Conservation (phyloP, 1,140 invertebrate genomes). For the Orchesella cincta region DNA sequence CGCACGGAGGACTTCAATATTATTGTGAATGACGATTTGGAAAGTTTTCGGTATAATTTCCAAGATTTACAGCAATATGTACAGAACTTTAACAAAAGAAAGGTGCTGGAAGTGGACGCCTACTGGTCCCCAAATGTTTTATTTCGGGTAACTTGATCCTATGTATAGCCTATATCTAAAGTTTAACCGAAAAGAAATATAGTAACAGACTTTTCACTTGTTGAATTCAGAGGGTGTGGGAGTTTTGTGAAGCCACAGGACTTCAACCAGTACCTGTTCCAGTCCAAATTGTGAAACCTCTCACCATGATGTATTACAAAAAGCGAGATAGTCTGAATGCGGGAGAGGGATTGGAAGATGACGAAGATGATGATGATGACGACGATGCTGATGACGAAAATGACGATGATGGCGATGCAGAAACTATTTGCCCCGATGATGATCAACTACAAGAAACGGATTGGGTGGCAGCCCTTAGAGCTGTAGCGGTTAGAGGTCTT, state of each 20-base stretch:
- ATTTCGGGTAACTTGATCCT: conserved; percentile 31
- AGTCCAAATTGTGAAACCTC: conserved; percentile 15
- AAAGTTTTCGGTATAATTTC: conserved; percentile 27
- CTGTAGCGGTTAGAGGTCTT: conserved; percentile 14
- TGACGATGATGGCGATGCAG: not conserved
- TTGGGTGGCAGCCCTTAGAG: conserved; percentile 36
- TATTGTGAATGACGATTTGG: conserved; percentile 37
- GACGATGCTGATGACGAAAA: conserved; percentile 21
- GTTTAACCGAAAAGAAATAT: not conserved
- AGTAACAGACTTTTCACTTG: too few relatives aligned
- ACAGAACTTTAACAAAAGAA: conserved; percentile 33
- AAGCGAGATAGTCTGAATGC: not conserved
- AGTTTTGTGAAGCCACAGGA: conserved; percentile 32
- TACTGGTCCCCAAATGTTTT: conserved; percentile 36
- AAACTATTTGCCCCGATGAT: conserved; percentile 29
- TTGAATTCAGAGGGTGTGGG: conserved; percentile 36
- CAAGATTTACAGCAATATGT: conserved; percentile 37
- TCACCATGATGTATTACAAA: not conserved
- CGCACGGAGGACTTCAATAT: conserved; percentile 40
- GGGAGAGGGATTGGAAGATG: not conserved
- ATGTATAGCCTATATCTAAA: not conserved
- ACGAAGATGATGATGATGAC: conserved; percentile 22
- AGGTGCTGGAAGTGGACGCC: conserved; percentile 42
- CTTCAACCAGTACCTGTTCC: conserved; percentile 29
- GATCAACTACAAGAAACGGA: conserved; percentile 18